phyloP scores from a whole-genome alignment of 1,140 invertebrate species.

The Brachionus calyciflorus region DNA sequence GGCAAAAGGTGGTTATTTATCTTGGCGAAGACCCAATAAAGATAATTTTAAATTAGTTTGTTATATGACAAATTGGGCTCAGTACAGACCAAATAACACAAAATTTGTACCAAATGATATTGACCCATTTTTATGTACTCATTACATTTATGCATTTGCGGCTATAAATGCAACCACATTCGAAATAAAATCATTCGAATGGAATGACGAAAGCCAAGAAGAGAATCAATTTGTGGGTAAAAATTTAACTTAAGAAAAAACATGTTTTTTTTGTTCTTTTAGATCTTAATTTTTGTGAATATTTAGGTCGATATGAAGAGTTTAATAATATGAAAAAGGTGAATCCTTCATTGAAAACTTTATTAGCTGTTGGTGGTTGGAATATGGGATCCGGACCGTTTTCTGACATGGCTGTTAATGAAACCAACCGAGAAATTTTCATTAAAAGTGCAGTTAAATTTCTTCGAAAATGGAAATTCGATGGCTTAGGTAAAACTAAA shows the following conservation, averaged over 20 bases:
- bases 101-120: constrained; percentile 82
- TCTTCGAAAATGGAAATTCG: constrained; percentile 62
- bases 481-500: constrained; percentile 67
- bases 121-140: constrained; percentile 79
- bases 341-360: not conserved
- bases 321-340: constrained; percentile 28
- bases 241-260: not conserved
- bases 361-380: constrained; percentile 67
- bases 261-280: not conserved
- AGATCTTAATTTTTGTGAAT: not conserved
- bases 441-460: constrained; percentile 66
- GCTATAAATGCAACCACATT: constrained; percentile 67
- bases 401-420: constrained; percentile 75
- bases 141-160: constrained; percentile 87
- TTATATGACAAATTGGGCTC: constrained; percentile 88
- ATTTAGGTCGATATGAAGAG: constrained; percentile 3
- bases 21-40: constrained; percentile 12
- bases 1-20: constrained; percentile 32
- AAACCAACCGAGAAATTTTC: constrained; percentile 51
- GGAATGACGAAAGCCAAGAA: constrained; percentile 68
- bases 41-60: constrained; percentile 65
- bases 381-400: constrained; percentile 72
- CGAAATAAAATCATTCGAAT: constrained; percentile 74
- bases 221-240: constrained; percentile 24
- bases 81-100: constrained; percentile 78